Evolutionary conservation across 1,140 invertebrate genomes (phyloP), one percentile per base, ranked within the genome.

Genomic region (Carposina sasakii): DNA sequence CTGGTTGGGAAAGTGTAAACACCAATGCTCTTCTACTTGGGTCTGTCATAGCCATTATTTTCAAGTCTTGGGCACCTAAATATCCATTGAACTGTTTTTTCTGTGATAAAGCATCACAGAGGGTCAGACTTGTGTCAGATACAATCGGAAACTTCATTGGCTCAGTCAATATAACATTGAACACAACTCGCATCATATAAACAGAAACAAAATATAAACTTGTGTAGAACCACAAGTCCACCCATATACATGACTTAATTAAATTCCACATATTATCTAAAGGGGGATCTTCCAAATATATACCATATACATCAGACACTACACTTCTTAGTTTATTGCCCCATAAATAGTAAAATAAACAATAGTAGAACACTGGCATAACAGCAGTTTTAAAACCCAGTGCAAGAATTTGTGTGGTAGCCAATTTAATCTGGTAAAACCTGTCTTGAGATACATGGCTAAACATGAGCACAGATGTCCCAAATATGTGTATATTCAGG

Each of bases 1-100:
- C 91, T 37, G 93, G 93, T 64, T 91, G 88, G 42, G 92, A 94
- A 0, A 95, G 71, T 10, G 88, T 88, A 63, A 92, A 95, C 16
- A 94, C 81, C 42, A 88, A 65, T 28, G 71, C 51, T 51, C 92
- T 87, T 52, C 91, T 85, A 1, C 37, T 1, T 34, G 71, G 62
- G 36, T 90, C 88, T 45, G 86, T 90, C 57, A 88, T 85, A 5
- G 91, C 82, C 30, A 93, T 58, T 12, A 87, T 87, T 43, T 87
- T 85, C 2, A 94, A 78, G 72, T 93, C 92, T 24, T 90, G 79
- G 41, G 90, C 91, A 1, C 90, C 92, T 26, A 94, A 81, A 63
- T 91, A 90, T 62, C 90, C 90, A 34, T 92, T 85, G 24, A 93
- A 90, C 4, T 85, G 70, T 88, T 89, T 17, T 88, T 74, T 63